A percentile compares a stretch with the other conserved stretches of the same genome.
Evolutionary conservation across 2,797 vertebrate genomes (phyloP).

Genomic region (Lutjanus campechanus): DNA sequence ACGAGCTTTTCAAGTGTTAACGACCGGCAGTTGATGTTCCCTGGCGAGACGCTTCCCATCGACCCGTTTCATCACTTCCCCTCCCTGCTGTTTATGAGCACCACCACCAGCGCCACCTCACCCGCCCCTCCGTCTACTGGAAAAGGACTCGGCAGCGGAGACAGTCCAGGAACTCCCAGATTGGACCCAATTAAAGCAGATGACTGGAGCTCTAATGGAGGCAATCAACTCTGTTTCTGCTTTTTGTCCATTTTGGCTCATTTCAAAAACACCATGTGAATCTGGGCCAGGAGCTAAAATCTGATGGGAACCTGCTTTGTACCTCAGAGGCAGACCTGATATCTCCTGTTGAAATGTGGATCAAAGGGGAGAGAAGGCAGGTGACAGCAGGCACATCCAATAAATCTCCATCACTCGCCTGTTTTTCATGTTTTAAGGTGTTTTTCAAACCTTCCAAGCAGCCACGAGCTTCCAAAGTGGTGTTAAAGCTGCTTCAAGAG

Average conservation of each 20-base stretch:
- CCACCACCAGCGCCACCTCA: neutral
- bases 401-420: too few relatives aligned
- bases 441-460: neutral
- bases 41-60: neutral
- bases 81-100: neutral
- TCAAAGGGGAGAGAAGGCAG: too few relatives aligned
- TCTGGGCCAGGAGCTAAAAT: neutral
- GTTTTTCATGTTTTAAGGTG: neutral
- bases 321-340: neutral
- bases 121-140: too few relatives aligned
- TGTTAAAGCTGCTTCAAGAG: neutral
- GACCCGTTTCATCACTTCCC: slow-evolving; percentile 1
- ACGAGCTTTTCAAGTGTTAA: neutral
- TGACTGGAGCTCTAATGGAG: slow-evolving; percentile 14
- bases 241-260: slow-evolving; percentile 5
- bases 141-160: neutral
- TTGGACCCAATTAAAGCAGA: slow-evolving; percentile 22
- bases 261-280: neutral
- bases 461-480: too few relatives aligned
- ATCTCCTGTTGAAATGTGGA: too few relatives aligned
- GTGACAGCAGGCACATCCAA: neutral
- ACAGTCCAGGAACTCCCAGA: slow-evolving; percentile 14
- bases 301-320: neutral
- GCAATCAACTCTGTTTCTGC: neutral
- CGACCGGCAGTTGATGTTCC: neutral